A percentile compares a stretch with the other conserved stretches of the same genome.
Conservation (phyloP, 2,113 vertebrate genomes). For the Sylvilagus bachmani region DNA sequence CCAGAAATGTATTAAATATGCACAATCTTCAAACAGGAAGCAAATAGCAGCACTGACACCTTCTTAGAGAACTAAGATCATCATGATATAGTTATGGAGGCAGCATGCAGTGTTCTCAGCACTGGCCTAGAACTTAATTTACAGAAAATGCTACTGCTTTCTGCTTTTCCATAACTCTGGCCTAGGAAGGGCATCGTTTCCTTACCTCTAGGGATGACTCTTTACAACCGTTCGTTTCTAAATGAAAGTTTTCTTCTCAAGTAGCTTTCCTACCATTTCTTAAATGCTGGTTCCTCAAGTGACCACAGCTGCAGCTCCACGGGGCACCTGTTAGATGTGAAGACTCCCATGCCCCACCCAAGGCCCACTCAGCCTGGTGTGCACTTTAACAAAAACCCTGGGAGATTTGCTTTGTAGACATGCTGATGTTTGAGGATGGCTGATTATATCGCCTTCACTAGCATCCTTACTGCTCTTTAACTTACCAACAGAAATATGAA, state of each 20-base stretch:
- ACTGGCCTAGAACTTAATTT: neutral
- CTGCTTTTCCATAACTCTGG: neutral
- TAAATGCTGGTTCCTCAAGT: neutral
- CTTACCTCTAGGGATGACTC: neutral
- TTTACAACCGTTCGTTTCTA: neutral
- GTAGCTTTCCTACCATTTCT: neutral
- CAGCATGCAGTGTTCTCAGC: neutral
- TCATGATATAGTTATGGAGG: neutral
- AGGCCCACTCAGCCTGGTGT: neutral
- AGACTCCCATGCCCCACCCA: neutral
- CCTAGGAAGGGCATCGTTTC: neutral
- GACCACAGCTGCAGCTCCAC: no score
- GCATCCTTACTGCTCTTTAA: neutral
- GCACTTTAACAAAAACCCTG: no score
- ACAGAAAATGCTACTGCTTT: neutral
- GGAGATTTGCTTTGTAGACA: no score
- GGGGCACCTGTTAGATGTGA: neutral
- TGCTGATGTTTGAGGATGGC: neutral
- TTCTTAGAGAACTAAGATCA: neutral
- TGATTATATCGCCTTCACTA: neutral
- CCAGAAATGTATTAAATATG: neutral
- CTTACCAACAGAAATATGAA: neutral
- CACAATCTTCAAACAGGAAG: conserved; percentile 19
- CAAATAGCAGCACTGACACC: conserved; percentile 19
- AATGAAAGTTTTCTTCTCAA: neutral